phyloP scores from a whole-genome alignment of 2,797 vertebrate genomes.

The Intellagama lesueurii region DNA sequence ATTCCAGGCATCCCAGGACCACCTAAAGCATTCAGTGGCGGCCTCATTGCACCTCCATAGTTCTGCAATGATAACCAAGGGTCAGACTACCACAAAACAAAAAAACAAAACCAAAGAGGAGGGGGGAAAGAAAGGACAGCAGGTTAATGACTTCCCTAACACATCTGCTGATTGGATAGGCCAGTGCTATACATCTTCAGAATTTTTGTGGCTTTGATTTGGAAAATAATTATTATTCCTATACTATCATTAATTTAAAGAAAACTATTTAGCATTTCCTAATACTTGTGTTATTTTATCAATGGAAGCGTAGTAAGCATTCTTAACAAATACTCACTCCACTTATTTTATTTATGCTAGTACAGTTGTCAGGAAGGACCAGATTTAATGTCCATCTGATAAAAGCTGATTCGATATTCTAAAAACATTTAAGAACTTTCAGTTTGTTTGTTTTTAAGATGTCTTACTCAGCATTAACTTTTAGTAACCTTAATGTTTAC shows the following conservation, averaged over 20 bases:
- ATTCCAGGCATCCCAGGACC: constrained; percentile 97
- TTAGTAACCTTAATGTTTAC: constrained; percentile 1
- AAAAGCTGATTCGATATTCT: constrained; percentile 18
- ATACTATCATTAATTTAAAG: constrained; percentile 32
- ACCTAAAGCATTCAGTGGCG: constrained; percentile 95
- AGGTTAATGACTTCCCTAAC: constrained; percentile 82
- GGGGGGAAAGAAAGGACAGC: constrained; percentile 85
- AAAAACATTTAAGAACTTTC: background rate
- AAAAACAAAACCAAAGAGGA: constrained; percentile 87
- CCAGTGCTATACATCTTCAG: constrained; percentile 76
- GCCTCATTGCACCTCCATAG: constrained; percentile 97
- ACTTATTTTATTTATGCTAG: background rate
- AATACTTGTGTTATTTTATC: constrained; percentile 9
- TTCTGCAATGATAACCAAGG: constrained; percentile 89
- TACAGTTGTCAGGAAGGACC: background rate
- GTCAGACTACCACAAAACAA: constrained; percentile 89
- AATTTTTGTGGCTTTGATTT: constrained; percentile 70
- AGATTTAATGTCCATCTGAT: background rate
- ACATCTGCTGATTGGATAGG: constrained; percentile 71
- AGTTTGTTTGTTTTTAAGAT: background rate
- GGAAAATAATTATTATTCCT: constrained; percentile 32
- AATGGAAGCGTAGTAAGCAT: constrained; percentile 7
- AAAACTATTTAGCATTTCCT: constrained; percentile 22
- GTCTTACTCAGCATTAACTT: background rate
- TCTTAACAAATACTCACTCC: constrained; percentile 3